Base-by-base conservation (phyloP, 2,797 vertebrate genomes). In the Gorsachius magnificus region DNA sequence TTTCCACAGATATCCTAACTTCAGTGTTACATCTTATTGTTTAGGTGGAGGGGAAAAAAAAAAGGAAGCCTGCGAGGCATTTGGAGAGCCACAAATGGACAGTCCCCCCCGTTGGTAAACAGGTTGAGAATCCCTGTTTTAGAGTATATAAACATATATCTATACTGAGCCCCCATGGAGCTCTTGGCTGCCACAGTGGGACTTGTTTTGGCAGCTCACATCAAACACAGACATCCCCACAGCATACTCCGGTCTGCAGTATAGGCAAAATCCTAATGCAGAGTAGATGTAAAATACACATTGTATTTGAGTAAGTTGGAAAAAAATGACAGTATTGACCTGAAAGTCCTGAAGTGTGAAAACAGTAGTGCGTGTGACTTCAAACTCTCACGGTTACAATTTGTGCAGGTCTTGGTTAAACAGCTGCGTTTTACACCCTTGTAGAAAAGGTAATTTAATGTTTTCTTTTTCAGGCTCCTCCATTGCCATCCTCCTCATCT, bases 401-500 rank as follows among this genome's bases (percentile, higher is more conserved):
- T 82, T 91, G 83, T 70, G 89, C 76, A 93, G 87, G 77, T 95
- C 60, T 90, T 91, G 83, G 90, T 89, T 92, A 76, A 94, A 75
- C 45, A 74, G 14, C 26, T 31, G 74, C 61, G 69, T 75, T 89
- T 83, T 93, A 50, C 87, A 93, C 85, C 93, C 75, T 91, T 96
- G 94, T 95, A 96, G 95, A 89, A 96, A 97, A 97, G 92, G 90
- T 95, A 97, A 97, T 97, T 57, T 69, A 95, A 90, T 97, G 76
- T 97, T 97, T 96, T 97, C 95, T 97, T 93, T 97, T 98, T 90
- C 94, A 99, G 99, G 99, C 99, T 97, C 99, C 99, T 98, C 99
- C 99, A 90, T 98, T 99, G 98, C 99, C 99, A 98, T 99, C 99
- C 96, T 98, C 99, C 93, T 99, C 99, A 98, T 99, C 99, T 98